phyloP scores from a whole-genome alignment of 2,888 invertebrate species.

The Nemotelus nigrinus region DNA sequence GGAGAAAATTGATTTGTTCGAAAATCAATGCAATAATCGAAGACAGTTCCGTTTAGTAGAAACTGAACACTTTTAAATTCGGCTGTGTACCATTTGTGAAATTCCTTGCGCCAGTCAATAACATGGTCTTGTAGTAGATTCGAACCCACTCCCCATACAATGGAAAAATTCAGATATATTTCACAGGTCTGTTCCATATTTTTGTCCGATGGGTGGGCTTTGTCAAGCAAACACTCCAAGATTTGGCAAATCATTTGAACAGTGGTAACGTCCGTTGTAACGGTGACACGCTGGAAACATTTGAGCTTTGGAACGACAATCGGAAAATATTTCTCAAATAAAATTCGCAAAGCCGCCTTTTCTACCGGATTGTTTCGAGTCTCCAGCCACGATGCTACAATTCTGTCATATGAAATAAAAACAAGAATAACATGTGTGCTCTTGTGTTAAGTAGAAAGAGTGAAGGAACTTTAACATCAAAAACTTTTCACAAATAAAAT shows the following conservation, averaged over 20 bases:
- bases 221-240: slow-evolving; percentile 80
- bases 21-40: slow-evolving; percentile 88
- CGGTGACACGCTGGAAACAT: slow-evolving; percentile 89
- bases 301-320: slow-evolving; percentile 79
- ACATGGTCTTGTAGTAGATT: slow-evolving; percentile 89
- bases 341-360: slow-evolving; percentile 82
- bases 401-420: slow-evolving; percentile 65
- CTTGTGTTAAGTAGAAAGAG: too few species aligned
- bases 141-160: slow-evolving; percentile 95
- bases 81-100: slow-evolving; percentile 93
- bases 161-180: slow-evolving; percentile 89
- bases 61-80: slow-evolving; percentile 95
- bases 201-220: slow-evolving; percentile 73
- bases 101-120: slow-evolving; percentile 92
- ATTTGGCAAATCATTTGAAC: slow-evolving; percentile 89
- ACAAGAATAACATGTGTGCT: too few species aligned
- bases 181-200: slow-evolving; percentile 72
- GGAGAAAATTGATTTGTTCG: slow-evolving; percentile 85
- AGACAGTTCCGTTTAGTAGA: slow-evolving; percentile 84
- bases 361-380: slow-evolving; percentile 78
- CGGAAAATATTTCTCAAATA: slow-evolving; percentile 96
- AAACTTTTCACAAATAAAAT: too few species aligned
- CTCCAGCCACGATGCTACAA: slow-evolving; percentile 90
- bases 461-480: too few species aligned
- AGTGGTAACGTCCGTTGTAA: slow-evolving; percentile 90